Base-by-base conservation (phyloP, 1,140 invertebrate species). In the Leptoteleia sp. region DNA sequence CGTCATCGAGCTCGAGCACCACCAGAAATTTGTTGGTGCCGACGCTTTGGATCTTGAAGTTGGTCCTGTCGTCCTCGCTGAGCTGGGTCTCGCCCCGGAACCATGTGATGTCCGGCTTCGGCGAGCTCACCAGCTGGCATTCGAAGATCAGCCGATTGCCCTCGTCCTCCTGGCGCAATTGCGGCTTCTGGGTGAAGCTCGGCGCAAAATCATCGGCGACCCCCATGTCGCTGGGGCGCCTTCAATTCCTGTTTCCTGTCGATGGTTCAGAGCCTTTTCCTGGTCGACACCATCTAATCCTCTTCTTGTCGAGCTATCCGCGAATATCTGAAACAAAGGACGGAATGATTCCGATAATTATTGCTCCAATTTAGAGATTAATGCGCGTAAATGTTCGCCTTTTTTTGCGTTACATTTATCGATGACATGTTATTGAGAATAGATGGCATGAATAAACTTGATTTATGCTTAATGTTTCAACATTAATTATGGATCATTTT, bases 131-230 rank as follows among this genome's bases (percentile, higher is more conserved):
- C 73, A 98, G 91, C 86, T 97, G 94, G 90, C 97, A 98, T 89
- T 98, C 97, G 91, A 99, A 98, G 70, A 98, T 93, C 83, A 99
- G 92, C 85, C 96, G 94, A 90, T 98, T 98, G 76, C 97, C 97
- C 86, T 98, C 97, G 89, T 98, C 96, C 89, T 98, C 97, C 89
- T 98, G 97, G 67, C 96, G 92, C 54, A 98, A 93, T 88, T 96
- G 95, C 75, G 97, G 97, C 93, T 98, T 99, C 90, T 98, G 96
- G 50, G 95, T 96, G 92, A 99, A 98, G 92, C 96, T 97, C 88
- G 97, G 97, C 89, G 97, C 96, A 90, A 97, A 96, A 90, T 98
- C 96, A 89, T 98, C 96, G 87, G 93, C 92, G 90, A 94, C 93
- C 91, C 94, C 94, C 94, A 94, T 95, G 16, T 76, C 40, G 67